A percentile compares a stretch with the other conserved stretches of the same genome.
Evolutionary conservation across 2,113 vertebrate species (phyloP).

Genomic region (Origma solitaria): DNA sequence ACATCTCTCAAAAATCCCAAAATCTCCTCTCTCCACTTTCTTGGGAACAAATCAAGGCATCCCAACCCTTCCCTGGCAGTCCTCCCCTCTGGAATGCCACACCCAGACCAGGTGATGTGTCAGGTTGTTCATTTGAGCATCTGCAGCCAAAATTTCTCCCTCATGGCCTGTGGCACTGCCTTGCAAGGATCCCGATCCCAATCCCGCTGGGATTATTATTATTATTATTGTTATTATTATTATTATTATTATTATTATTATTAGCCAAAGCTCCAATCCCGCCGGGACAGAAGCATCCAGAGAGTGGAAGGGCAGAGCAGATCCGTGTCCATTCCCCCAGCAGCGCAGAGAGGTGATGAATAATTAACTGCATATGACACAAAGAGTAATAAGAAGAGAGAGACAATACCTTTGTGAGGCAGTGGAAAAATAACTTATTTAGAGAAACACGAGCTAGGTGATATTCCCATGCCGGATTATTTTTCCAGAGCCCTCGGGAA

Average conservation of each 20-base stretch:
- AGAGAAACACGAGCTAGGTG: slow-evolving; percentile 45
- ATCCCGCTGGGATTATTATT: rapidly evolving
- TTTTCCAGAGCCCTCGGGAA: slow-evolving; percentile 32
- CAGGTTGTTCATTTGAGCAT: neutral
- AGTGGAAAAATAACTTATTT: slow-evolving; percentile 61
- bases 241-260: too few relatives aligned
- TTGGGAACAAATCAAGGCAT: neutral
- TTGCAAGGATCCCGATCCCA: neutral
- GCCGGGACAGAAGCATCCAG: neutral
- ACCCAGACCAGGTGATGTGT: rapidly evolving
- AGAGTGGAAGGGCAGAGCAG: neutral
- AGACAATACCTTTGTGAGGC: slow-evolving; percentile 51
- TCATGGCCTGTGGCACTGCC: rapidly evolving
- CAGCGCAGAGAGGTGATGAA: slow-evolving; percentile 37
- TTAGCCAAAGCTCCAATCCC: rapidly evolving
- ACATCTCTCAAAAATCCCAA: too few relatives aligned
- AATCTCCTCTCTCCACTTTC: neutral
- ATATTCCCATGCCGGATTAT: slow-evolving; percentile 40
- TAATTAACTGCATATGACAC: slow-evolving; percentile 63
- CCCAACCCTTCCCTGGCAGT: neutral
- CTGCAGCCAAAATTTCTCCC: neutral
- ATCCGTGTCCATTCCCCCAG: rapidly evolving
- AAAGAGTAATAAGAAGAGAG: slow-evolving; percentile 50
- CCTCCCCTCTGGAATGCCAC: neutral
- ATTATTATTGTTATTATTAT: too few relatives aligned